Base-by-base conservation (phyloP, 2,888 invertebrate species). In the Eurois occulta region DNA sequence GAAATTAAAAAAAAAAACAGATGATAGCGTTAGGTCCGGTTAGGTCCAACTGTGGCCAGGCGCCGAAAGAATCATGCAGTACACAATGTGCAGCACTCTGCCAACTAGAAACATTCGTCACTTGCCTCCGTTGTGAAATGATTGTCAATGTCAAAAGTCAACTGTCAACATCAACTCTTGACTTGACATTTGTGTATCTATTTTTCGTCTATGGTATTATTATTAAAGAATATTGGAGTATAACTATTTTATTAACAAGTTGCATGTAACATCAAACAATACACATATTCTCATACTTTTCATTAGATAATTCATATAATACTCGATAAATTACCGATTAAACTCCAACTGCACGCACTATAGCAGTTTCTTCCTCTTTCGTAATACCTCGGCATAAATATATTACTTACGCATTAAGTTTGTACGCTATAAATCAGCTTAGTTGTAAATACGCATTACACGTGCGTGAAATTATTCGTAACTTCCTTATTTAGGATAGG, bases 341-440 rank as follows among this genome's bases (percentile, higher is more conserved):
- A 38, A 72, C 67, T 62, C 6, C 21, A n/a, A 62, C 21, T 13
- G 41, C 85, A 76, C 72, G 71, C 58, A 65, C 38, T n/a, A 35
- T 4, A 71, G 24, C 46, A 1, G n/a, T 58, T 62, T 82, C 83
- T 77, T 83, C 83, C 83, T 83, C 10, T 38, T 70, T 86, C 77
- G 58, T 83, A 86, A 83, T 62, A 48, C 6, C 1, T 52, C 52
- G 13, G 21, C 43, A 46, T 85, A 43, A 68, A 75, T 32, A 55
- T 85, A 32, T 86, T 70, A 86, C 55, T 86, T 70, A 86, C 55
- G 86, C 77, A 58, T 60, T 65, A 43, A 64, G 41, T 69, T 6
- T 16, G 46, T 58, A 28, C 16, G 52, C 24, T 43, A 43, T 86
- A 76, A 85, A 83, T 83, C 72, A 48, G 13, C 7, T 38, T n/a